phyloP scores from a whole-genome alignment of 1,140 invertebrate genomes.

The Drosophila athabasca region DNA sequence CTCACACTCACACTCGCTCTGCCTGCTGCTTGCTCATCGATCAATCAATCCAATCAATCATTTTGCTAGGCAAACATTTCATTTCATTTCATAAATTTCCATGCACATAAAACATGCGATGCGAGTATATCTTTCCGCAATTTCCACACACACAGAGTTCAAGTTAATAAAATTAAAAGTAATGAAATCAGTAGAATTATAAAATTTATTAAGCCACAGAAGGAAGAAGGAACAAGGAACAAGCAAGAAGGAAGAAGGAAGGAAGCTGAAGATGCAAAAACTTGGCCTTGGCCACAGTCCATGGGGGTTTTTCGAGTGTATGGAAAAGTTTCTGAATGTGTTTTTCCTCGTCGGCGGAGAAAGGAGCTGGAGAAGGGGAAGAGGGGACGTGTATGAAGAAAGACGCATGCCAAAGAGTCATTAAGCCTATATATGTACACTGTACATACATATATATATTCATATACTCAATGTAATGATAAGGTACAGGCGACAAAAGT shows the following conservation, averaged over 20 bases:
- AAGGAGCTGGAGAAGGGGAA: neutral
- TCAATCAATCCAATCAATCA: constrained; percentile 59
- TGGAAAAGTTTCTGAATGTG: constrained; percentile 26
- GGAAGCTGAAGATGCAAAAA: constrained; percentile 4
- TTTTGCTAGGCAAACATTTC: constrained; percentile 41
- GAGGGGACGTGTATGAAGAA: constrained; percentile 2
- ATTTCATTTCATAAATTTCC: constrained; percentile 42
- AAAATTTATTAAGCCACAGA: constrained; percentile 21
- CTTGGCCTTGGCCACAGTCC: constrained; percentile 17
- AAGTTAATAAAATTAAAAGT: constrained; percentile 45
- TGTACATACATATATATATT: neutral
- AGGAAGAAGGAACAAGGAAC: neutral
- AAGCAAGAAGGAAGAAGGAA: neutral
- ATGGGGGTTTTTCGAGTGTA: neutral
- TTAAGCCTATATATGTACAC: constrained; percentile 18
- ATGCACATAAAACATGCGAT: neutral
- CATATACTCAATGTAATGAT: constrained; percentile 27
- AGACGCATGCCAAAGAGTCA: constrained; percentile 48
- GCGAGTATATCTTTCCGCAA: constrained; percentile 10
- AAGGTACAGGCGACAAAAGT: constrained; percentile 34
- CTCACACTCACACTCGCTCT: constrained; percentile 1
- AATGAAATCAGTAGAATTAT: constrained; percentile 31
- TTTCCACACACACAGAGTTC: constrained; percentile 3
- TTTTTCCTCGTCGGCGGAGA: neutral
- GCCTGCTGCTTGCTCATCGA: constrained; percentile 13